Base-by-base conservation (phyloP, 2,797 vertebrate species). In the Taenioides sp. region DNA sequence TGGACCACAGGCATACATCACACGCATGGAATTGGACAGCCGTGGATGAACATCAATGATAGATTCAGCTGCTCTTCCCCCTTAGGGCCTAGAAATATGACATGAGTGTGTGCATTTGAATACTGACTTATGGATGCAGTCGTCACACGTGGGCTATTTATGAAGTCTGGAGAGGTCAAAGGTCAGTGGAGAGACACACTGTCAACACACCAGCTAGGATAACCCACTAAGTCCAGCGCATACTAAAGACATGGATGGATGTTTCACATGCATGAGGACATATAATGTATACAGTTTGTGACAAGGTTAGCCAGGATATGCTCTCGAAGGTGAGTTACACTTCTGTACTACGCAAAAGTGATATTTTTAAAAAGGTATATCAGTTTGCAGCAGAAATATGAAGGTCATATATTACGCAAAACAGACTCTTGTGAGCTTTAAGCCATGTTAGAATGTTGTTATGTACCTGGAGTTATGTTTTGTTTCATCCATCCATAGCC, bases 101-200 rank as follows among this genome's bases (percentile, higher is more conserved):
- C 87, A 81, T 65, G 71, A 37, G 72, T 58, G 69, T 40, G 80
- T 86, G 89, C 85, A 87, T 91, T 87, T 89, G 84, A 90, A 87
- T 86, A 80, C 76, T 84, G 84, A 90, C 75, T 82, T 86, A 85
- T 86, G 70, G 78, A 81, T 68, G 78, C 68, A 66, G 76, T 63
- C 70, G 71, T 77, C 76, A 66, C 47, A 65, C 14, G 2, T 5
- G 43, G 80, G 81, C 79, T 88, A 90, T 90, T 90, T 89, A 89
- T 84, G 82, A 83, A 85, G 78, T 85, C 79, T 76, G 25, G 69
- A 50, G 78, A 85, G 80, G 83, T 79, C 71, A 89, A 82, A 82
- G 79, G 78, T 75, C 58, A 76, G 61, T 40, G 55, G 5, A 71
- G 62, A 47, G 27, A 71, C 59, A 58, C 55, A 69, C 54, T 58